Evolutionary conservation across 2,113 vertebrate genomes (phyloP).

Genomic region (Tympanuchus pallidicinctus): DNA sequence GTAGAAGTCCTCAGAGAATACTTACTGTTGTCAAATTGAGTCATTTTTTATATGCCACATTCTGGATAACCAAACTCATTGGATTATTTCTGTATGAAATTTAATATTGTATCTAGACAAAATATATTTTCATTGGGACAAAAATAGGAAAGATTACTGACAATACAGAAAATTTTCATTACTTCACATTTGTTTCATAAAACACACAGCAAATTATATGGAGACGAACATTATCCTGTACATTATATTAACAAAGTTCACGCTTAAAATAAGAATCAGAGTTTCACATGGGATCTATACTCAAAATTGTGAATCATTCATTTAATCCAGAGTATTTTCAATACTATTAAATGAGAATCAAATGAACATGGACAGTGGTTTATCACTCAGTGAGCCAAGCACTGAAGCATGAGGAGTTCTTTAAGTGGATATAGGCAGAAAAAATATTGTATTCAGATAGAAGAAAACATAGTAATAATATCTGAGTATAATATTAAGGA

Average conservation of each 20-base stretch:
- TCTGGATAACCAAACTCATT: not conserved
- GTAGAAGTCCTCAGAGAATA: not conserved
- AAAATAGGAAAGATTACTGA: not conserved
- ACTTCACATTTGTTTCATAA: not conserved
- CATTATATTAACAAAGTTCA: not conserved
- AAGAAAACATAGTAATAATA: not conserved
- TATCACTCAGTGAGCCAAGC: not conserved
- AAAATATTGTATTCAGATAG: not conserved
- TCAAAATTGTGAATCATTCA: not conserved
- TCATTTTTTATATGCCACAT: not conserved
- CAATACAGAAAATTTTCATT: not conserved
- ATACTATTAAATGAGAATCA: constrained; percentile 17
- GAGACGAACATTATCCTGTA: not conserved
- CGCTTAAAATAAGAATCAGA: not conserved
- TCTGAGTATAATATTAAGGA: not conserved
- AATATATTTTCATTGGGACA: not conserved
- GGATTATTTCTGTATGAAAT: not conserved
- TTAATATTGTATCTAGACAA: not conserved
- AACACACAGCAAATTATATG: not conserved
- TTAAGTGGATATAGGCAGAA: not conserved
- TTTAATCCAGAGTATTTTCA: not conserved
- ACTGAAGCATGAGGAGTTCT: not conserved
- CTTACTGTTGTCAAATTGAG: not conserved
- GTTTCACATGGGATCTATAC: not conserved
- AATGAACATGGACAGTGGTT: not conserved